Evolutionary conservation across 2,888 invertebrate species (phyloP), one percentile per base, ranked within the genome.

Genomic region (Marronus borbonicus): DNA sequence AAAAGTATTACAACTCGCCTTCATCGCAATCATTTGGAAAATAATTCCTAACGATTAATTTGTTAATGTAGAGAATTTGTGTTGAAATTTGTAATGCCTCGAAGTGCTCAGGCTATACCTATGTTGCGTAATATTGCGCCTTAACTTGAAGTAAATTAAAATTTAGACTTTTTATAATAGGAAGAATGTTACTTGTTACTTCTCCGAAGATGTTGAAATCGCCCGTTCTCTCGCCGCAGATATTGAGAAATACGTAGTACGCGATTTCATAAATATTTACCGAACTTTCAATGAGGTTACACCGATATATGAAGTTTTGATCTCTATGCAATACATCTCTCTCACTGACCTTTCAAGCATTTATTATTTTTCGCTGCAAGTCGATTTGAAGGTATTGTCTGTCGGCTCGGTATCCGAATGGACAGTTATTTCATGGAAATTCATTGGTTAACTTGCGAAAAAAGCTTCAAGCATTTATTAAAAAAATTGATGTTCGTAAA

Each of bases 101-200:
- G 24, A 44, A 74, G 36, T 74, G 17, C 12, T 70, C 17, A 36
- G 17, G 24, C 39, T 58, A 4, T 58, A 36, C 17, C 24, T 58
- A 62, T 14, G 62, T 44, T 44, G 24, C 36, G 36, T 70, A 24
- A 74, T 44, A 60, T 60, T 24, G 44, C 8, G 31, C 7, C 28
- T 74, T 58, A 44, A 44, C 24, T 62, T 62, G 24, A 74, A 28
- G 72, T 44, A 74, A 74, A 74, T 60, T 20, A 74, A 74, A 74
- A 74, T 74, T 70, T 74, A 44, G 44, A 39, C 12, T 60, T 74
- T 44, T 74, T 74, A 44, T 68, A 74, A 60, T 62, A 62, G 60
- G 72, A 74, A 62, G 72, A 74, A 74, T 60, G 58, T 60, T 72
- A 60, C 60, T 74, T 39, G 58, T 60, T 72, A 60, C 72, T 74